phyloP scores from a whole-genome alignment of 2,888 invertebrate species.

The Scelioninae gen. 1 region DNA sequence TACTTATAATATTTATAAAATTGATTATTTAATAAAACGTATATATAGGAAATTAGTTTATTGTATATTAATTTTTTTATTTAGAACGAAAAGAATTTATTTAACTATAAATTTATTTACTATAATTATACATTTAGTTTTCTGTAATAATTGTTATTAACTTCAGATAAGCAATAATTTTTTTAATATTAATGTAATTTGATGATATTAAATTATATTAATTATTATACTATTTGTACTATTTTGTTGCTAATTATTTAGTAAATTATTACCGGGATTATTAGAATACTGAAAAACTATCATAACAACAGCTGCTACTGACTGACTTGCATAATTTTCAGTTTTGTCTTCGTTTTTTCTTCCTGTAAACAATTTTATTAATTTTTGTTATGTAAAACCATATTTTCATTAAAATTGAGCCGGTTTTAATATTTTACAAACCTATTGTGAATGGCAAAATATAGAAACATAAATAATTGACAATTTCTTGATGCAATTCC shows the following conservation, averaged over 20 bases:
- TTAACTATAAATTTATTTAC: too few relatives aligned
- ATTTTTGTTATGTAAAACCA: not conserved
- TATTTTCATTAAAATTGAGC: not conserved
- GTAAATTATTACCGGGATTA: conserved; percentile 89
- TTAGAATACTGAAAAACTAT: conserved; percentile 98
- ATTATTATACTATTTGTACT: too few relatives aligned
- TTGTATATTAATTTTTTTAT: too few relatives aligned
- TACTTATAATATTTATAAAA: not conserved
- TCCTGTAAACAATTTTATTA: conserved; percentile 84
- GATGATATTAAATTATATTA: too few relatives aligned
- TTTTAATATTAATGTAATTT: too few relatives aligned
- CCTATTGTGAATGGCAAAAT: conserved; percentile 98
- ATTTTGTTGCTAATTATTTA: not conserved
- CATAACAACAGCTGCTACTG: conserved; percentile 97
- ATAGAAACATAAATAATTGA: conserved; percentile 97
- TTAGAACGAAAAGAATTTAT: too few relatives aligned
- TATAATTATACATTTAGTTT: too few relatives aligned
- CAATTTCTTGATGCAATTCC: conserved; percentile 95
- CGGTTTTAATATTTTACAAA: conserved; percentile 85
- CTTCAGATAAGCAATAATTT: too few relatives aligned
- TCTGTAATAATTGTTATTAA: too few relatives aligned
- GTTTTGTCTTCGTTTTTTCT: conserved; percentile 90
- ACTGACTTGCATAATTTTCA: conserved; percentile 92
- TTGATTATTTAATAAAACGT: not conserved
- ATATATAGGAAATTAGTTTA: too few relatives aligned